Base-by-base conservation (phyloP, 2,888 invertebrate genomes). In the Phalera bucephala region DNA sequence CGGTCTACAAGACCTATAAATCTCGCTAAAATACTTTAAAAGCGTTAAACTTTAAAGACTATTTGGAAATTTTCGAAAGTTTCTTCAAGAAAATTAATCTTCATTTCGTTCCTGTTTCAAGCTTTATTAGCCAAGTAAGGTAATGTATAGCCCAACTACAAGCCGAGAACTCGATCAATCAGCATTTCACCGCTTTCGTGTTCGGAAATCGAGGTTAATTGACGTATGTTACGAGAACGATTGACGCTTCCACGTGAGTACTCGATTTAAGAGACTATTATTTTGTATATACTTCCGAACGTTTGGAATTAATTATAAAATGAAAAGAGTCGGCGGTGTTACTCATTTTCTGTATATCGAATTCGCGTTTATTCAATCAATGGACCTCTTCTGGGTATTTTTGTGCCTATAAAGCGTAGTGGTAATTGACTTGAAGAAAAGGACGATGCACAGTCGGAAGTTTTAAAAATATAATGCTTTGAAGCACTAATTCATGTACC, bases 281-380 rank as follows among this genome's bases (percentile, higher is more conserved):
- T 80, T 77, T 72, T 69, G 68, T n/a, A n/a, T n/a, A n/a, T n/a
- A 71, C 70, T 72, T 72, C 71, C 69, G 58, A 70, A 65, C 71
- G 72, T 76, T 78, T 71, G 67, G 78, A 78, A 79, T 83, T 85
- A 83, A 86, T 86, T 83, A 86, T 79, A 76, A 73, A 74, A 73
- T 79, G 80, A 82, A 84, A 81, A 82, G 84, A 80, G 82, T 72
- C 76, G 67, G 64, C 52, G 54, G 48, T 71, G 77, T 77, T 74
- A 76, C 74, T 77, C 75, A 77, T 80, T 79, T 75, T 57, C 63
- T 70, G 58, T 57, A 67, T 71, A 80, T 81, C 75, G 74, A 69
- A 75, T 72, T 70, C 65, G 65, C 65, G 54, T 72, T 70, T 69
- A 76, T 74, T 74, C 72, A 74, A 72, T 77, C 58, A 64, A 48